Base-by-base conservation (phyloP, 2,888 invertebrate species). In the Drosophila seclusa region DNA sequence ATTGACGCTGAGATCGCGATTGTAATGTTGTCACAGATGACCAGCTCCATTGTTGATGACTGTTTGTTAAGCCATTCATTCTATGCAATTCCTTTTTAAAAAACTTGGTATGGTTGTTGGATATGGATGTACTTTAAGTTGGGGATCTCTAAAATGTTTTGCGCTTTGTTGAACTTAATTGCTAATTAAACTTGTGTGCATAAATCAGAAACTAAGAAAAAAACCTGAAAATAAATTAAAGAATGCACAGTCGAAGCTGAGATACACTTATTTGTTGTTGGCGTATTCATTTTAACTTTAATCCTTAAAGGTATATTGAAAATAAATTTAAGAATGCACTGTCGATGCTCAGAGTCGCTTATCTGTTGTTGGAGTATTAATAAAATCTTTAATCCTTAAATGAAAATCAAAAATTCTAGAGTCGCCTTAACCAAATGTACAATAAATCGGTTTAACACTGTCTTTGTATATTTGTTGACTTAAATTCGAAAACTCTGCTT, bases 181-280 rank as follows among this genome's bases (percentile, higher is more conserved):
- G 73, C 68, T 61, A 72, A 62, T 67, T 66, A 71, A 84, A 76
- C 67, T 54, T 54, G 32, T 65, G 65, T 60, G 55, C 60, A 69
- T 58, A 55, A 59, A 52, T 24, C 16, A 48, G 54, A 67, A 57
- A 59, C 57, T 58, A 68, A 65, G 50, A 27, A 63, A 66, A 65
- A 67, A 50, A 21, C 16, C 2, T 27, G n/a, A 16, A 76, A 49
- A 38, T 21, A 31, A 67, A 50, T 10, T 8, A 34, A 40, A 16
- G 18, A 29, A 31, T 10, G 3, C 52, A 7, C 21, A 31, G 32
- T 6, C 49, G 34, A 29, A 50, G 16, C 16, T 8, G 5, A 24
- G 27, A 64, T 66, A 66, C 36, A 8, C 53, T 34, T 2, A n/a
- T 27, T n/a, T 27, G 2, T 8, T 38, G 21, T 21, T 21, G 7